Base-by-base conservation (phyloP, 2,797 vertebrate species). In the Apodemus agrarius region DNA sequence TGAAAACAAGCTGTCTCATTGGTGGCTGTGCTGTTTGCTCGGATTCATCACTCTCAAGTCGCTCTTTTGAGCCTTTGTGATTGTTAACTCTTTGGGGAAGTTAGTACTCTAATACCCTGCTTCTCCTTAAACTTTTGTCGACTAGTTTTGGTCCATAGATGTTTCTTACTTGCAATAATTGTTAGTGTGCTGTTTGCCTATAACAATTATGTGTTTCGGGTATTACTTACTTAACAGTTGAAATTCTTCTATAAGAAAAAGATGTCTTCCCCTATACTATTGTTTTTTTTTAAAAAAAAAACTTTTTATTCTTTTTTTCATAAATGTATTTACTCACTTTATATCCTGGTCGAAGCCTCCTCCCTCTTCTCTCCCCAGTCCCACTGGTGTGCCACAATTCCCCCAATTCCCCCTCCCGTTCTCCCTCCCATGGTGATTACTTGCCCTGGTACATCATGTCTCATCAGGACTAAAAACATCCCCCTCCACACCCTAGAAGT, bases 241-340 rank as follows among this genome's bases (percentile, higher is more conserved):
- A 31, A 54, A 96, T 93, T 96, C 22, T 92, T 96, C 78, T 86
- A 7, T 96, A 74, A 94, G 65, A 96, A 96, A 43, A 8, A 69
- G 16, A 24, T 90, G 34, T 78, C 54, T 57, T 69, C 17, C 34
- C 6, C 26, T n/a, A 49, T 29, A 63, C 21, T 85, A 72, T 37
- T 72, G 6, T 37, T 72, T 72, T 72, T 72, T 19, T n/a, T n/a
- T n/a, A n/a, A n/a, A n/a, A n/a, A n/a, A n/a, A n/a, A n/a, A 69
- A 72, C n/a, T 72, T 37, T 37, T 69, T n/a, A 1, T 19, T 72
- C n/a, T 37, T 72, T 72, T 72, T 69, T 72, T 72, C 17, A 72
- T 72, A 37, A 72, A 37, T 72, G 69, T 21, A 37, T 72, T 72
- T 37, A 72, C 37, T 72, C 69, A 37, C n/a, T 37, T 72, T 21